Conservation (phyloP, 30 jellyfish, hydroid and myxozoan genomes). For the Rhopilema esculentum region DNA sequence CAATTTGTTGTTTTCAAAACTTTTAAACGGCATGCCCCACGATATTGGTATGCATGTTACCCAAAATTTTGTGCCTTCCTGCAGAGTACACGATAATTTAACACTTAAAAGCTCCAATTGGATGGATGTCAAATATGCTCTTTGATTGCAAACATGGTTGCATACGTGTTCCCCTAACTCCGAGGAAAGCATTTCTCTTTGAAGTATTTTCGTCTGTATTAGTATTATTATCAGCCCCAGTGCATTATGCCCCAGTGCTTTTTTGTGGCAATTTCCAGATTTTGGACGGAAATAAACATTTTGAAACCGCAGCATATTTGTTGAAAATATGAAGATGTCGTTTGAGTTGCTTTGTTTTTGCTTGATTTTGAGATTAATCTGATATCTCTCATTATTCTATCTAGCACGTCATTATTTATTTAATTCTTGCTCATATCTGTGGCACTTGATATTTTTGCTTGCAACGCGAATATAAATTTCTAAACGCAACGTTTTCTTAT, state of each 20-base stretch:
- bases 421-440: slow-evolving; percentile 7
- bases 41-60: background rate
- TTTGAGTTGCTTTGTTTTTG: background rate
- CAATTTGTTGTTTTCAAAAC: background rate
- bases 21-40: background rate
- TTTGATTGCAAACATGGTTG: background rate
- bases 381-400: background rate
- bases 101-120: too few relatives aligned
- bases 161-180: too few relatives aligned
- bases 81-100: too few relatives aligned
- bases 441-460: slow-evolving; percentile 29
- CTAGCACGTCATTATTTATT: slow-evolving; percentile 41
- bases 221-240: too few relatives aligned
- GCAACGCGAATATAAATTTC: background rate
- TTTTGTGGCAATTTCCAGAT: too few relatives aligned
- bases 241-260: background rate
- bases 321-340: background rate
- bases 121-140: background rate
- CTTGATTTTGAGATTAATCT: background rate
- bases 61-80: too few relatives aligned
- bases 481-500: background rate
- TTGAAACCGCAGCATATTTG: too few relatives aligned
- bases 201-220: too few relatives aligned
- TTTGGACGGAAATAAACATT: too few relatives aligned
- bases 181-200: too few relatives aligned